Evolutionary conservation across 2,888 invertebrate genomes (phyloP).

Genomic region (Amphipoea lucens): DNA sequence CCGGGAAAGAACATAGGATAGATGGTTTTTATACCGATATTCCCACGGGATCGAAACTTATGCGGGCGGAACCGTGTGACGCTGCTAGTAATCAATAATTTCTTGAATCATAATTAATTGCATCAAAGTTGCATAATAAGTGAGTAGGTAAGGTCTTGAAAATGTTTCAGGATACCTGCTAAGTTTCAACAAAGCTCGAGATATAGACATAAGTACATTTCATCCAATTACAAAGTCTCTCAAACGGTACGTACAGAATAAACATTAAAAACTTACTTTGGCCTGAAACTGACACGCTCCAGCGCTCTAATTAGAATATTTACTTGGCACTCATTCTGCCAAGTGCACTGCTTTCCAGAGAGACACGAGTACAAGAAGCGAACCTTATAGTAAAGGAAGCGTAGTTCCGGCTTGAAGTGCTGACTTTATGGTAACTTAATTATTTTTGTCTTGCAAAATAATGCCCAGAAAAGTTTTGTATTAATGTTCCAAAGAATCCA

Average conservation of each 20-base stretch:
- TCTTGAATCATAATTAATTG: background rate
- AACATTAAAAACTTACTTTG: background rate
- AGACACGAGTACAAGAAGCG: background rate
- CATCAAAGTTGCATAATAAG: background rate
- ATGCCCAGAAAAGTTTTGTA: background rate
- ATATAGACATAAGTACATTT: background rate
- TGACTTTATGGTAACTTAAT: background rate
- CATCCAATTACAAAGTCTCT: background rate
- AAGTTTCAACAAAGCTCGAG: background rate
- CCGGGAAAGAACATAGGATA: too few relatives aligned
- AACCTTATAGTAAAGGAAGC: background rate
- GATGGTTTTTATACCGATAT: too few relatives aligned
- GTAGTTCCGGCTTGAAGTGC: background rate
- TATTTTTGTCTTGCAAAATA: background rate
- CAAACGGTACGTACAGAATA: background rate
- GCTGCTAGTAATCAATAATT: background rate
- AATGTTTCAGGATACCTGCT: background rate
- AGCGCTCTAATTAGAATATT: constrained; percentile 60
- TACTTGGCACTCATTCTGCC: constrained; percentile 50
- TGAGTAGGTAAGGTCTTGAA: background rate
- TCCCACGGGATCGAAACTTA: too few relatives aligned
- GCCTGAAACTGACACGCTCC: constrained; percentile 8
- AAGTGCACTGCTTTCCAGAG: background rate
- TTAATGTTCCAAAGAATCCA: background rate
- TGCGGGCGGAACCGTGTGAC: too few relatives aligned